These are phyloP conservation scores for Nibea coibor DNA, from an alignment of 2,113 vertebrate species.

Conservation along the genomic window DNA sequence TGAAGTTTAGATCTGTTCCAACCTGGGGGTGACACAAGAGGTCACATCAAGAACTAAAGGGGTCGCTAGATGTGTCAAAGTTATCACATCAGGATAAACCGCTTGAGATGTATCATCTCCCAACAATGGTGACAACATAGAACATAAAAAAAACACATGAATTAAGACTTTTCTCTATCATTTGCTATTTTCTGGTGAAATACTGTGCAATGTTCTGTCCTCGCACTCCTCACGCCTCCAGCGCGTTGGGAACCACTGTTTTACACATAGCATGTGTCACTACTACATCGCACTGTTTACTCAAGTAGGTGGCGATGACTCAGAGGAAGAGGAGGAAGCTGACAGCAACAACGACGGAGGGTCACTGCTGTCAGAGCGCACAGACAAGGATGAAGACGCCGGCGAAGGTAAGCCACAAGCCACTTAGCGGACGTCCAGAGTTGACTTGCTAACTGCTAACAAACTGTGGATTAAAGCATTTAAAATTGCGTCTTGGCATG, in stretches of 20 bases:
- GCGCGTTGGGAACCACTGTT: not conserved
- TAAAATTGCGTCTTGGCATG: slow-evolving; percentile 35
- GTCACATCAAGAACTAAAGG: not conserved
- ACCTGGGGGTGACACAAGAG: not conserved
- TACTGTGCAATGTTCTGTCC: not conserved
- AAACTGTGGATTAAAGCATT: slow-evolving; percentile 37
- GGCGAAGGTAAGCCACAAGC: slow-evolving; percentile 86
- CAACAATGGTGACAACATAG: not conserved
- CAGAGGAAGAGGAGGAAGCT: slow-evolving; percentile 84
- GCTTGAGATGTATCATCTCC: not conserved
- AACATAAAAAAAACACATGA: not conserved
- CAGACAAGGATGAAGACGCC: slow-evolving; percentile 91
- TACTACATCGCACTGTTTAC: slow-evolving; percentile 31
- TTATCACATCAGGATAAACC: not conserved
- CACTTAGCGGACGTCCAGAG: slow-evolving; percentile 23
- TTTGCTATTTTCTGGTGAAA: not conserved
- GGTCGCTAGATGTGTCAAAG: not conserved
- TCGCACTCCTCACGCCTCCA: not conserved
- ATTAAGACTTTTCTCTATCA: not conserved
- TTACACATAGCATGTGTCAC: slow-evolving; percentile 6
- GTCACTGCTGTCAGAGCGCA: slow-evolving; percentile 90
- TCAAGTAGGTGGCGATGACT: slow-evolving; percentile 85
- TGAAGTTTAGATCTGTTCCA: not conserved
- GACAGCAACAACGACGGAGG: slow-evolving; percentile 86
- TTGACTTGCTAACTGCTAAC: slow-evolving; percentile 36